Base-by-base conservation (phyloP, 2,888 invertebrate species). In the Exocentrus adspersus region DNA sequence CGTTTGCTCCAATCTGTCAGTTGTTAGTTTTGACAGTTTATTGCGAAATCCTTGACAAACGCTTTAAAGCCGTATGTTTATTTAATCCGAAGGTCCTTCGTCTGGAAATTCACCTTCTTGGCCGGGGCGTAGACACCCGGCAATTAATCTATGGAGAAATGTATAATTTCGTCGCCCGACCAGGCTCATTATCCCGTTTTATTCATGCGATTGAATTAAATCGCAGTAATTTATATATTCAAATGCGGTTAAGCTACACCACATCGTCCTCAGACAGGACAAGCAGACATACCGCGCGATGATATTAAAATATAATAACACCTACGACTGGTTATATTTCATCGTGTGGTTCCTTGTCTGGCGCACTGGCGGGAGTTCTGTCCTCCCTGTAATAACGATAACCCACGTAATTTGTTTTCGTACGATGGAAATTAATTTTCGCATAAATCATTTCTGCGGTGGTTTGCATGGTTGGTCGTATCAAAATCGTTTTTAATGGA, bases 301-400 rank as follows among this genome's bases (percentile, higher is more conserved):
- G 77, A 76, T 78, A 79, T 80, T 79, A 80, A 79, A 80, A 80
- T 80, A 79, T 80, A 79, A 79, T 79, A 77, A 79, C 79, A 77
- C 80, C 79, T 76, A 79, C 80, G 70, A 53, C n/a, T n/a, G 41
- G 61, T 61, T 61, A 61, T 61, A 61, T 61, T 54, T 61, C 61
- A 54, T 61, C 61, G 48, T 61, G 48, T 54, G 28, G 45, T 60
- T 51, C n/a, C 52, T 43, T 24, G 53, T 60, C 60, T 53, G 57
- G 52, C 59, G 43, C 42, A 65, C 67, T 60, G 51, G 65, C 68
- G 58, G 59, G 65, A 64, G 62, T 63, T 61, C 67, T 60, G 62
- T 64, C 53, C n/a, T 56, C 42, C 14, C 51, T 60, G 41, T 64
- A 67, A 69, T 65, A 67, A 69, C 62, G 65, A 69, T 65, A 69